Base-by-base conservation (phyloP, 2,797 vertebrate genomes). In the Crypturellus tataupa region DNA sequence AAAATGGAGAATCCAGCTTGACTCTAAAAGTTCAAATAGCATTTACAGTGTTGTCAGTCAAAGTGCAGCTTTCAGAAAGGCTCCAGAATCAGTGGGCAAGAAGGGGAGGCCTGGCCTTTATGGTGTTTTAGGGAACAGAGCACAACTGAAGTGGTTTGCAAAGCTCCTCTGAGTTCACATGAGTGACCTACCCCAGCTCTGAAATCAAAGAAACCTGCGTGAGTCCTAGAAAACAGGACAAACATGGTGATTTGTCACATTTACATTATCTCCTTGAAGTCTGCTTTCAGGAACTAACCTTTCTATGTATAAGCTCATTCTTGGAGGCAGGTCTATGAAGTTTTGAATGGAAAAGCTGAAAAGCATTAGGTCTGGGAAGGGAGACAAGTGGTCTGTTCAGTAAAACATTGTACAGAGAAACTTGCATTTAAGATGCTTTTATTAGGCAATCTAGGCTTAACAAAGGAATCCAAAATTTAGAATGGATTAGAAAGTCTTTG, bases 391-490 rank as follows among this genome's bases (percentile, higher is more conserved):
- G 6, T 73, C 60, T 33, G 12, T 49, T 73, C 35, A 71, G 69
- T 81, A 44, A 68, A 76, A 80, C 10, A 59, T 81, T 76, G 6
- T 58, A 35, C 67, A 55, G 55, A 80, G 24, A 58, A 82, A 68
- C 47, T 80, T 58, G 11, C 29, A 44, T 88, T 95, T 67, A 18
- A 90, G 44, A 80, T 90, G 58, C 58, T 96, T 94, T 90, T 75
- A 80, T 56, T 85, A 79, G 69, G 75, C 85, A 83, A 86, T 94
- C 81, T 78, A 60, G 62, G 83, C 88, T 90, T 94, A 70, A 90
- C 71, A 81, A 85, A 95, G 65, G 81, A 95, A 94, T 95, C 76
- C 25, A 64, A 90, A 89, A 68, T 90, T 80, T 69, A 59, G 59
- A 92, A 84, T 82, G 71, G 70, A 83, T 95, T 89, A 72, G 27